Percentiles rank a stretch among this genome's conserved stretches.
Evolutionary conservation across 2,113 vertebrate genomes (phyloP).

Genomic region (Silurus glanis): DNA sequence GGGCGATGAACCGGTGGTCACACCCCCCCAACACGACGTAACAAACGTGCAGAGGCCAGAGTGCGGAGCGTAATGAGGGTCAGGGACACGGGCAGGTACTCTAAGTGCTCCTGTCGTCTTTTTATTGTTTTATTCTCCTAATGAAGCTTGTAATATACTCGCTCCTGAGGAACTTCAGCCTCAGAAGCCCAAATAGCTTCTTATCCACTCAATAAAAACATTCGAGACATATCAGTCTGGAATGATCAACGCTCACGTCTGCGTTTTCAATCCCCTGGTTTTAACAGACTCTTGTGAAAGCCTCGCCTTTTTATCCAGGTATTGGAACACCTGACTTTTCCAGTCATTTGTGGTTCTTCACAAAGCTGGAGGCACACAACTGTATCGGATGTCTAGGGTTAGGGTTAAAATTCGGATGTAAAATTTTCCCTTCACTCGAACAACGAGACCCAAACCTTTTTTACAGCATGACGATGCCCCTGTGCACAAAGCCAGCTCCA

Average conservation of each 20-base stretch:
- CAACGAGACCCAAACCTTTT: too few species aligned
- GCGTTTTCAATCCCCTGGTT: not conserved
- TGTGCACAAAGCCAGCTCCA: too few species aligned
- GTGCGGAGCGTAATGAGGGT: constrained; percentile 61
- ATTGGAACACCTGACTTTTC: too few species aligned
- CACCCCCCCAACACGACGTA: constrained; percentile 71
- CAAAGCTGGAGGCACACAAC: too few species aligned
- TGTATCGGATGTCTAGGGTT: too few species aligned
- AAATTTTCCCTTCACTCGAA: too few species aligned
- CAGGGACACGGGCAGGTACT: constrained; percentile 63
- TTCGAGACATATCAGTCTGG: not conserved
- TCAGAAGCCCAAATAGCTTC: not conserved
- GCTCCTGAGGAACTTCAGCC: constrained; percentile 67
- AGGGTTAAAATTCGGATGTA: too few species aligned
- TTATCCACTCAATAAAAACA: not conserved
- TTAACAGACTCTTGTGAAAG: not conserved
- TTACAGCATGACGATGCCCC: too few species aligned
- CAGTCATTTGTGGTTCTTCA: too few species aligned
- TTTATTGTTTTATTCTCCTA: constrained; percentile 68
- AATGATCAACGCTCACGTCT: not conserved
- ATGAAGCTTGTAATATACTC: constrained; percentile 72
- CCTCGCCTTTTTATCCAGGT: not conserved
- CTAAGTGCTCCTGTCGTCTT: constrained; percentile 64
- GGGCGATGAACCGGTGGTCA: constrained; percentile 70
- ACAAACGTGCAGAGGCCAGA: constrained; percentile 55